Percentiles rank a stretch among this genome's conserved stretches.
Conservation (phyloP, 2,113 vertebrate species). For the Uria lomvia region DNA sequence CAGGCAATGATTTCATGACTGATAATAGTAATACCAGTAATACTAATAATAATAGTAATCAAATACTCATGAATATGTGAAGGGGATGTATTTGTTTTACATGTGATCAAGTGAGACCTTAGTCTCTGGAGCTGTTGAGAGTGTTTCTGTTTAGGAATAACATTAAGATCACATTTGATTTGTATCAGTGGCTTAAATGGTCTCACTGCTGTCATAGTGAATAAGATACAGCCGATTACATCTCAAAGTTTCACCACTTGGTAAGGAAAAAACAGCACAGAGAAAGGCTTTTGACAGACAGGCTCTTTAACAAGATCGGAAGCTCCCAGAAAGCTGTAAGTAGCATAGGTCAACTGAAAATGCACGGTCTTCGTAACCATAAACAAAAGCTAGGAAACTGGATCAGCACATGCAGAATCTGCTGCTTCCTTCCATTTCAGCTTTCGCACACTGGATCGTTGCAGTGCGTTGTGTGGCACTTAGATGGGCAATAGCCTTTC, state of each 20-base stretch:
- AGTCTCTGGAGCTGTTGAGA: background rate
- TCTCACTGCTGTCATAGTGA: constrained; percentile 45
- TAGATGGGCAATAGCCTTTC: background rate
- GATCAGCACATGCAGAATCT: background rate
- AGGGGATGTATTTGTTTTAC: background rate
- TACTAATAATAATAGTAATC: background rate
- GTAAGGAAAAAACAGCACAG: background rate
- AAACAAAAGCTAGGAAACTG: constrained; percentile 8
- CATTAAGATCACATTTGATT: constrained; percentile 54
- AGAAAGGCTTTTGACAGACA: constrained; percentile 46
- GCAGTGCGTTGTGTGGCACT: background rate
- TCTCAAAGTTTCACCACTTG: background rate
- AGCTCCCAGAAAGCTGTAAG: constrained; percentile 39
- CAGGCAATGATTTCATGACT: background rate
- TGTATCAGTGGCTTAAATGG: constrained; percentile 42
- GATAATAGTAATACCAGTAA: background rate
- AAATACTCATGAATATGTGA: background rate
- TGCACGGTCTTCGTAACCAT: background rate
- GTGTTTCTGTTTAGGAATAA: constrained; percentile 23
- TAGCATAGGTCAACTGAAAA: constrained; percentile 43
- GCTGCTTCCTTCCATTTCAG: background rate
- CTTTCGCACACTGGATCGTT: background rate
- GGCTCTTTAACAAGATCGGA: constrained; percentile 48
- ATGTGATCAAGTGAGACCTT: background rate
- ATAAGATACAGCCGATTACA: constrained; percentile 56